Evolutionary conservation across 2,797 vertebrate genomes (phyloP).

Genomic region (Acanthiza pusilla): DNA sequence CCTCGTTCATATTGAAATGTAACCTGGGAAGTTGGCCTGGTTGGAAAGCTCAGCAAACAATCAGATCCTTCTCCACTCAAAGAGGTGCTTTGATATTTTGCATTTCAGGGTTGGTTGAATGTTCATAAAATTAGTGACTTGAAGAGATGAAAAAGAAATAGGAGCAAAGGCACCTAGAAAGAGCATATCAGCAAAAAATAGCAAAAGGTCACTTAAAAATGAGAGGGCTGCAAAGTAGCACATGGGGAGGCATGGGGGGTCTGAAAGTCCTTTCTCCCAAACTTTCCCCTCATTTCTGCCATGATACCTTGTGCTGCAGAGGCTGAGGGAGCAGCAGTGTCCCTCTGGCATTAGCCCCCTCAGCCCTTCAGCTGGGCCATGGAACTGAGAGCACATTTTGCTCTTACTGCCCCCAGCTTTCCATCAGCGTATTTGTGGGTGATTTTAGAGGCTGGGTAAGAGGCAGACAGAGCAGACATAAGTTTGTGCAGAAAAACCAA

Average conservation of each 20-base stretch:
- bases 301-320: neutral
- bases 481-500: neutral
- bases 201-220: neutral
- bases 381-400: neutral
- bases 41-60: neutral
- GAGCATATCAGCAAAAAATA: accelerated
- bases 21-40: neutral
- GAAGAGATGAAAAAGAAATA: neutral
- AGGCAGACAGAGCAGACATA: neutral
- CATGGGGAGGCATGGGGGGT: no score
- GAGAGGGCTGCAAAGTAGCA: neutral
- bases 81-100: neutral
- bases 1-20: neutral
- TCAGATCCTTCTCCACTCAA: no score
- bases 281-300: neutral
- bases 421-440: accelerated
- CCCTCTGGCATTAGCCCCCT: neutral
- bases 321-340: neutral
- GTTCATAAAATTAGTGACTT: neutral
- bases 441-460: neutral
- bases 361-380: accelerated
- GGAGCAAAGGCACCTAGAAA: neutral
- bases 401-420: neutral
- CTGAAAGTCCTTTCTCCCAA: neutral
- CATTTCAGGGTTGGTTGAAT: neutral